Conservation (phyloP, 2,797 vertebrate species). For the Chelmon rostratus region DNA sequence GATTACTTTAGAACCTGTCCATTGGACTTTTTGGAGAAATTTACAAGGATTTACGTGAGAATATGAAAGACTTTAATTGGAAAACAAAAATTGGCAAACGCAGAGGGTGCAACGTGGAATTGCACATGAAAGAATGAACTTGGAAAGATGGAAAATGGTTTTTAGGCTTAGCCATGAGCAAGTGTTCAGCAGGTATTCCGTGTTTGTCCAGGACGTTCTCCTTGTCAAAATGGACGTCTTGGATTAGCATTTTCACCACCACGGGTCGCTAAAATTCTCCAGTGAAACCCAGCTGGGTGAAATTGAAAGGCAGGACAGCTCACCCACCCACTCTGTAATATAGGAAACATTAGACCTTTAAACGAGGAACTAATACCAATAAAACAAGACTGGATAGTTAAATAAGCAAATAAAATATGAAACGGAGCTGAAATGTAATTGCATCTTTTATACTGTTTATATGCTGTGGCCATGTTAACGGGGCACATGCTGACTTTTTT, state of each 20-base stretch:
- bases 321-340: constrained; percentile 16
- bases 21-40: neutral
- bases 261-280: neutral
- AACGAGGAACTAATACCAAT: constrained; percentile 51
- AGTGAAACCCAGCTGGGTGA: neutral
- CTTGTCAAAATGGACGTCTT: neutral
- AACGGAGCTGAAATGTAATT: constrained; percentile 55
- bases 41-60: neutral
- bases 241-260: constrained; percentile 3
- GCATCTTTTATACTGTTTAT: constrained; percentile 56
- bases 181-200: neutral
- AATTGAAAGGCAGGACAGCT: constrained; percentile 20
- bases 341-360: constrained; percentile 55
- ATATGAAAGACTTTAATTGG: neutral
- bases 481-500: constrained; percentile 10
- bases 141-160: neutral
- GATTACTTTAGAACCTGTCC: neutral
- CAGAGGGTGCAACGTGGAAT: neutral
- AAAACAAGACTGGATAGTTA: constrained; percentile 46
- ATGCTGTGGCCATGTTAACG: constrained; percentile 33
- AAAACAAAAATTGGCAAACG: neutral
- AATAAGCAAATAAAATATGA: constrained; percentile 57
- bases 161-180: neutral
- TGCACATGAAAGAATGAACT: neutral
- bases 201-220: neutral